Evolutionary conservation across 1,140 invertebrate species (phyloP), one percentile per base, ranked within the genome.

Genomic region (Caenorhabditis latens): DNA sequence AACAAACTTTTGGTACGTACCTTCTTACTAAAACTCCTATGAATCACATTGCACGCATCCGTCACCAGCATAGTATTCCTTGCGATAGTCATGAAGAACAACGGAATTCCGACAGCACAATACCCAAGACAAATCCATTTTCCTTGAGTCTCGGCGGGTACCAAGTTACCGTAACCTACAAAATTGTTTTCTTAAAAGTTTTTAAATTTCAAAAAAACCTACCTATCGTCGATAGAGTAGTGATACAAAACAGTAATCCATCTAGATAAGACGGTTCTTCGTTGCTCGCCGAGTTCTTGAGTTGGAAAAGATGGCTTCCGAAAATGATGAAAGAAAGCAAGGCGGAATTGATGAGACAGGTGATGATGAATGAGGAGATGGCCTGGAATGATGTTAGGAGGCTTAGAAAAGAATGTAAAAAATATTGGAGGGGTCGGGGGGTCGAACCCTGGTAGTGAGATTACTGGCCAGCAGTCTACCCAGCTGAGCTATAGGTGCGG

Each of bases 161-260:
- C 87, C 16, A 87, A 63, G 53, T 86, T 87, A 42, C 88, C 88
- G 65, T 88, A 88, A 6, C 88, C 88, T 88, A 82, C 84, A 88
- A 83, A 55, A 16, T 21, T 0, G 16, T 55, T 40, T 24, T 67
- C 14, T 42, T 32, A 65, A 83, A 7, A 5, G n/a, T 46, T 7
- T 9, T 24, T 79, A 19, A 6, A 5, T 13, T 32, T 57, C 55
- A 16, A 57, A 11, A 16, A 57, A 7, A 57, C 32, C 40, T 46
- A 88, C 88, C 88, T 42, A 88, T 88, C 7, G 88, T 88, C 5
- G 85, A 82, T 55, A 88, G 75, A 6, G 88, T 88, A 8, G 85
- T 88, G 43, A 88, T 89, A 9, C 67, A 63, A 43, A 88, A 88
- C 2, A 88, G 53, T 61, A 83, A 32, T 13, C 53, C 67, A 16